These are phyloP conservation scores for Rosalia funebris DNA, from an alignment of 2,888 invertebrate genomes.

Conservation along the genomic window DNA sequence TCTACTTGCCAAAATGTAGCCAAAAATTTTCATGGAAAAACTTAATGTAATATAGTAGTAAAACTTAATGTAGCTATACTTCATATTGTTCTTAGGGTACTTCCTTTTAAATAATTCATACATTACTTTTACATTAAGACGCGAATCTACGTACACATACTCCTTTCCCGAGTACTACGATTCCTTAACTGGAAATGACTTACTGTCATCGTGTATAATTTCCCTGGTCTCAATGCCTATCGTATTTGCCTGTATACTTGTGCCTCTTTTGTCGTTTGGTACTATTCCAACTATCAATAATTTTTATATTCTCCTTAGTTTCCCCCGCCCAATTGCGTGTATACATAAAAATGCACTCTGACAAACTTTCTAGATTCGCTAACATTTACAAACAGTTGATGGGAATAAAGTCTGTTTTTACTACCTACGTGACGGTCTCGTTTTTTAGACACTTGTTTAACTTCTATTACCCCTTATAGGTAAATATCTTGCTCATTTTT, in stretches of 20 bases:
- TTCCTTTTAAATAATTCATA: background rate
- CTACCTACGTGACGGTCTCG: background rate
- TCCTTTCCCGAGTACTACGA: background rate
- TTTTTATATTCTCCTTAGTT: background rate
- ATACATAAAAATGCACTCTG: background rate
- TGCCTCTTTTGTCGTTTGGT: background rate
- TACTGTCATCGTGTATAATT: background rate
- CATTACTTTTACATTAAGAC: background rate
- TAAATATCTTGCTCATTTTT: background rate
- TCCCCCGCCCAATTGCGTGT: background rate
- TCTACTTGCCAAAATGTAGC: conserved; percentile 3
- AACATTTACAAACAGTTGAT: background rate
- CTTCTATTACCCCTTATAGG: background rate
- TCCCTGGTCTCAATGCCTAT: background rate
- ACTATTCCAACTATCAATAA: background rate
- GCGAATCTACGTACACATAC: background rate
- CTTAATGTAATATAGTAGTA: too few relatives aligned
- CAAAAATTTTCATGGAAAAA: background rate
- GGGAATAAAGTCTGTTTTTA: background rate
- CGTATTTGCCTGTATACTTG: background rate
- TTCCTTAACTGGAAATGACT: background rate
- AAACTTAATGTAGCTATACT: background rate
- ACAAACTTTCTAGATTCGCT: background rate
- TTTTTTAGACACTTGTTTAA: background rate
- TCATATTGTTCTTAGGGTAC: background rate